Evolutionary conservation across 37 sponge, comb jelly and placozoan species (phyloP).

Genomic region (Hexactinellida sp.): DNA sequence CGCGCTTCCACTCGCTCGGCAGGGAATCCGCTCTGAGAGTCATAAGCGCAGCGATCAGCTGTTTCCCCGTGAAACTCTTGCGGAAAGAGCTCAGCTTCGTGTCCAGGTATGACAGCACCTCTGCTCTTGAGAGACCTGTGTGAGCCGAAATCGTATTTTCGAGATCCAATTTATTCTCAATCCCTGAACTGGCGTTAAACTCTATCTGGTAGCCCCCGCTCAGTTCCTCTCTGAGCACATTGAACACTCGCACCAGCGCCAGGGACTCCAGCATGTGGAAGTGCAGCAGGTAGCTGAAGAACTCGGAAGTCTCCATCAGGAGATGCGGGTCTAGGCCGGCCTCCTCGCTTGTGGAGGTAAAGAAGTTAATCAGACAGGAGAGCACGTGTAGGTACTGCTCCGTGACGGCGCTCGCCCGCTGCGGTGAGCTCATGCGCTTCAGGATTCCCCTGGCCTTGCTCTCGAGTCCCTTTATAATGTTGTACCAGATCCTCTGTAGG

Average conservation of each 20-base stretch:
- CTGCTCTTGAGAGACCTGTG: not conserved
- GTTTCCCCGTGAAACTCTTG: not conserved
- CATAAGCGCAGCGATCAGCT: not conserved
- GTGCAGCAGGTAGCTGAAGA: conserved; percentile 9
- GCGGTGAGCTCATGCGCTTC: not conserved
- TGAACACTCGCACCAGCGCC: not conserved
- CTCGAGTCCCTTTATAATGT: not conserved
- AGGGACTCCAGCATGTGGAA: not conserved
- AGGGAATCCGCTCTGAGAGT: not conserved
- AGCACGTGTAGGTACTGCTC: not conserved
- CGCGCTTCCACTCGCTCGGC: not conserved
- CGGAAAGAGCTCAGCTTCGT: not conserved
- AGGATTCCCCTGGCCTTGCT: not conserved
- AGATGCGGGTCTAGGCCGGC: not conserved
- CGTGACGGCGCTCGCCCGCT: not conserved
- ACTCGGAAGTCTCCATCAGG: conserved; percentile 6
- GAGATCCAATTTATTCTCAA: not conserved
- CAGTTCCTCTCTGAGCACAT: not conserved
- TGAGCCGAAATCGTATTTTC: not conserved
- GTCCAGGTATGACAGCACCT: not conserved
- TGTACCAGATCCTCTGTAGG: conserved; percentile 13
- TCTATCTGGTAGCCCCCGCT: not conserved
- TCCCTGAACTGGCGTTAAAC: not conserved
- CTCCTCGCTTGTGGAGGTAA: not conserved
- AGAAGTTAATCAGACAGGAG: conserved; percentile 5